Percentiles rank a stretch among this genome's conserved stretches.
Conservation (phyloP, 2,888 invertebrate species). For the Drosophila buzzatii region DNA sequence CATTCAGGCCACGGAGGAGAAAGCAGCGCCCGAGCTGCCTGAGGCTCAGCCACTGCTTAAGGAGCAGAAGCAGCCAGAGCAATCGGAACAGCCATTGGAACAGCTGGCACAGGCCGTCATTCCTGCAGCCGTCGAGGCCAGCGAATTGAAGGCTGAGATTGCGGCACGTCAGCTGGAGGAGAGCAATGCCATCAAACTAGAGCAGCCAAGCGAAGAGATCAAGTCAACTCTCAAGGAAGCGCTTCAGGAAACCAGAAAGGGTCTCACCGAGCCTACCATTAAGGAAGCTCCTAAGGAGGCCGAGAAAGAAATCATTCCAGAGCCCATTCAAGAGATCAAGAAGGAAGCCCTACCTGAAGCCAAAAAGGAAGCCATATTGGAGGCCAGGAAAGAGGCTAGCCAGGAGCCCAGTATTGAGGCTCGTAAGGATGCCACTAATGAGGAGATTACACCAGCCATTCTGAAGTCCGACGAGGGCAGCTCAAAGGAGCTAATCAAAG, state of each 20-base stretch:
- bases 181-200: slow-evolving; percentile 65
- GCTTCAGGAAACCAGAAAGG: slow-evolving; percentile 28
- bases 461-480: slow-evolving; percentile 45
- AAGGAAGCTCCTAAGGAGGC: slow-evolving; percentile 48
- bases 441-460: slow-evolving; percentile 6
- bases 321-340: slow-evolving; percentile 23
- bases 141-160: slow-evolving; percentile 63
- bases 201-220: slow-evolving; percentile 40
- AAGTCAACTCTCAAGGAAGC: slow-evolving; percentile 40
- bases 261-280: slow-evolving; percentile 25
- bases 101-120: slow-evolving; percentile 42
- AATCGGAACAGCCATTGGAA: slow-evolving; percentile 39
- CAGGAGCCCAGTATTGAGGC: slow-evolving; percentile 18
- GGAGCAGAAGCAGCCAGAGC: slow-evolving; percentile 43
- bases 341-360: slow-evolving; percentile 44
- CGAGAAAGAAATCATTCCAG: slow-evolving; percentile 43
- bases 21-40: slow-evolving; percentile 27
- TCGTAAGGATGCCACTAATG: slow-evolving; percentile 24
- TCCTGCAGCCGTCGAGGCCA: slow-evolving; percentile 53
- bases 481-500: slow-evolving; percentile 31
- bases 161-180: slow-evolving; percentile 75
- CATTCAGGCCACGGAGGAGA: slow-evolving; percentile 29
- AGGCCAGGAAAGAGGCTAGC: slow-evolving; percentile 11
- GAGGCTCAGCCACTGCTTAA: slow-evolving; percentile 42
- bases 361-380: slow-evolving; percentile 25